These are phyloP conservation scores for Euura saliciscinereae DNA, from an alignment of 1,140 invertebrate genomes.

Conservation along the genomic window DNA sequence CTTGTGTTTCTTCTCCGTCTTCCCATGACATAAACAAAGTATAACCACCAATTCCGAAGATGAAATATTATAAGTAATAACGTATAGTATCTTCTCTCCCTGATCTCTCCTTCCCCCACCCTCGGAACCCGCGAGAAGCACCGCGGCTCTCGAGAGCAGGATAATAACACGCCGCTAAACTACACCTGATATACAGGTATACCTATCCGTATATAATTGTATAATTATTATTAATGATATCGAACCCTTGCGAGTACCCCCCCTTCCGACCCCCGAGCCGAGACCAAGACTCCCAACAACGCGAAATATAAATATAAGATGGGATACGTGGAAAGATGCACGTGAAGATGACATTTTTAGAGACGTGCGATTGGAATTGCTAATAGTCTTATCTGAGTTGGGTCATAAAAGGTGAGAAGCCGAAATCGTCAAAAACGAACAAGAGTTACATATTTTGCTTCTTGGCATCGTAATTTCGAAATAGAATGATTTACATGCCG, in stretches of 20 bases:
- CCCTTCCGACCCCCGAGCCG: not conserved
- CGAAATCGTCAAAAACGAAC: no score
- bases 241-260: slow-evolving; percentile 51
- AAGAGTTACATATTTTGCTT: no score
- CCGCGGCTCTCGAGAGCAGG: slow-evolving; percentile 40
- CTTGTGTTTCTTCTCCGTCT: slow-evolving; percentile 19
- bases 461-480: no score
- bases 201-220: slow-evolving; percentile 60
- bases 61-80: slow-evolving; percentile 65
- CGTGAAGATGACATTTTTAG: no score
- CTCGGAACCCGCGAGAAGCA: not conserved
- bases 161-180: slow-evolving; percentile 63
- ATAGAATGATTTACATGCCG: no score
- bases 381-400: no score
- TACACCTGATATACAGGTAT: slow-evolving; percentile 48
- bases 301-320: no score
- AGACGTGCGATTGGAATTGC: no score
- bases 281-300: no score
- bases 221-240: slow-evolving; percentile 65
- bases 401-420: no score
- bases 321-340: no score
- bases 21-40: slow-evolving; percentile 63
- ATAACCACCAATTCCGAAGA: slow-evolving; percentile 61
- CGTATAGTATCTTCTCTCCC: slow-evolving; percentile 53
- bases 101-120: no score